phyloP scores from a whole-genome alignment of 2,797 vertebrate genomes.

The Telmatherina bonti region DNA sequence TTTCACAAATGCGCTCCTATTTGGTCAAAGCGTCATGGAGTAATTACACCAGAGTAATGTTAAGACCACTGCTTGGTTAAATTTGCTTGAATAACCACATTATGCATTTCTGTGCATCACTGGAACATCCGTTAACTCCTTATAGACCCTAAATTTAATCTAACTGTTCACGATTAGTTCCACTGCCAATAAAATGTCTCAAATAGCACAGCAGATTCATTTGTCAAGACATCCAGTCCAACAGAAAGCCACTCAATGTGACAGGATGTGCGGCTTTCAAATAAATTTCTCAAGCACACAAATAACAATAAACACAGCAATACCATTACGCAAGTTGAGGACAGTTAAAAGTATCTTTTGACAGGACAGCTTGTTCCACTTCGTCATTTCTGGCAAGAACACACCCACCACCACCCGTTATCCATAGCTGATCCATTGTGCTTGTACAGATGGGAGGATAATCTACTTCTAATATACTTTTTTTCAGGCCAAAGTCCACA shows the following conservation, averaged over 20 bases:
- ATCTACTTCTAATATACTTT: slow-evolving; percentile 63
- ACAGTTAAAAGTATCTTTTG: slow-evolving; percentile 65
- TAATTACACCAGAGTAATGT: slow-evolving; percentile 48
- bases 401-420: slow-evolving; percentile 64
- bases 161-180: slow-evolving; percentile 40
- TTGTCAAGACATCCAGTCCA: slow-evolving; percentile 57
- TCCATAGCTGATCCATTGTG: slow-evolving; percentile 64
- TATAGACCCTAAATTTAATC: slow-evolving; percentile 47
- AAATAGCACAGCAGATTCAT: slow-evolving; percentile 61
- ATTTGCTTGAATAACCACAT: slow-evolving; percentile 43
- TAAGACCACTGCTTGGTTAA: slow-evolving; percentile 36
- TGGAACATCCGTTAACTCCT: slow-evolving; percentile 39
- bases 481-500: slow-evolving; percentile 44
- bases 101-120: slow-evolving; percentile 45
- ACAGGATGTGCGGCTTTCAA: slow-evolving; percentile 69
- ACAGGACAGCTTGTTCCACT: slow-evolving; percentile 74
- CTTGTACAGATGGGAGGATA: slow-evolving; percentile 67
- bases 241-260: slow-evolving; percentile 61
- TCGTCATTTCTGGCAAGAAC: slow-evolving; percentile 70
- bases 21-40: slow-evolving; percentile 40
- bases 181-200: slow-evolving; percentile 50
- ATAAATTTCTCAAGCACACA: slow-evolving; percentile 70
- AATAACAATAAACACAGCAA: slow-evolving; percentile 66
- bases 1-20: slow-evolving; percentile 19
- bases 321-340: slow-evolving; percentile 53